A percentile compares a stretch with the other conserved stretches of the same genome.
phyloP scores from a whole-genome alignment of 2,113 vertebrate genomes.

The Eulemur rufifrons region DNA sequence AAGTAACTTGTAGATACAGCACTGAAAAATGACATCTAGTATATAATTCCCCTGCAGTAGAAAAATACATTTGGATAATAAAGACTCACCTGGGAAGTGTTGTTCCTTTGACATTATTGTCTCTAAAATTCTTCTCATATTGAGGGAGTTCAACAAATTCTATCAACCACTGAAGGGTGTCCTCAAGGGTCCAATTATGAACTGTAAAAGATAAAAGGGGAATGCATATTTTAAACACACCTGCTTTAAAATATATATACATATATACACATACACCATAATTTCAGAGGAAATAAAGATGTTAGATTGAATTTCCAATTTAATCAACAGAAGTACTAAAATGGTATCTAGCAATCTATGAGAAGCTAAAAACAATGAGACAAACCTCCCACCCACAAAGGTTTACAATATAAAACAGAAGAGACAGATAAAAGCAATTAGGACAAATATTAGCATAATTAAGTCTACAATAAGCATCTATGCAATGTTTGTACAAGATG shows the following conservation, averaged over 20 bases:
- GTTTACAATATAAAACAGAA: conserved; percentile 7
- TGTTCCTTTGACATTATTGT: conserved; percentile 95
- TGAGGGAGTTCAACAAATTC: conserved; percentile 98
- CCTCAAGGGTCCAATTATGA: conserved; percentile 99
- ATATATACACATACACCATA: neutral
- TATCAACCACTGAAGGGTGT: conserved; percentile 95
- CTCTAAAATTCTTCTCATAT: conserved; percentile 96
- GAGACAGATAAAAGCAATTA: neutral
- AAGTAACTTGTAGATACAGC: neutral
- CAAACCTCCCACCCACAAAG: neutral
- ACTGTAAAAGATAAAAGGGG: conserved; percentile 85
- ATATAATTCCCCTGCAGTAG: neutral
- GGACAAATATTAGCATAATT: neutral
- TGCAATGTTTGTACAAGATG: neutral
- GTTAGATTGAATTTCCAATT: conserved; percentile 27
- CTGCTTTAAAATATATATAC: neutral
- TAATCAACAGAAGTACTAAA: neutral
- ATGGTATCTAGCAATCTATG: neutral
- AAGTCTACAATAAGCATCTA: conserved; percentile 35
- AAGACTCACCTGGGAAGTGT: conserved; percentile 93
- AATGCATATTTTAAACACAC: neutral
- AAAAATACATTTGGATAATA: neutral
- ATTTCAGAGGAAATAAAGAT: conserved; percentile 28
- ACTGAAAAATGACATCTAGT: neutral
- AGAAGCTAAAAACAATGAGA: conserved; percentile 17